Base-by-base conservation (phyloP, 2,888 invertebrate genomes). In the Lysandra coridon region DNA sequence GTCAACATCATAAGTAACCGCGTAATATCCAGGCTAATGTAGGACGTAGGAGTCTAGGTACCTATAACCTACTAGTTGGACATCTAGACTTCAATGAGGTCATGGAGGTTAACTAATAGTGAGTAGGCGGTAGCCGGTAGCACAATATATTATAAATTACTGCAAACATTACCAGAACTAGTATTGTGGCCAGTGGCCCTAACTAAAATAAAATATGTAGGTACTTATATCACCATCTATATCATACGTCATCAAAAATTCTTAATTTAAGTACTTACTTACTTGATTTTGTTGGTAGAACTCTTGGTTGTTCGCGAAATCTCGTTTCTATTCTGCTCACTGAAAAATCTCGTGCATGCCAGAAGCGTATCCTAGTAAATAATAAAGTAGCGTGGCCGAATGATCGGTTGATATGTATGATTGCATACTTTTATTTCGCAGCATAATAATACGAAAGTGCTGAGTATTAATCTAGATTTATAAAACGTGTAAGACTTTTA, bases 21-120 rank as follows among this genome's bases (percentile, higher is more conserved):
- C 17, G 14, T 17, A 17, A 57, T 57, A 33, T 30, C 64, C 64
- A 12, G 23, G 64, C 30, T 14, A 69, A 5, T 62, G n/a, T 62
- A n/a, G 33, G 69, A 12, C 14, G 44, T 30, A 3, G 23, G 23
- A 53, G 14, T 53, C 12, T 62, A 64, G 62, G n/a, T 37, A 37
- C 1, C 4, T 23, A 23, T 23, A 23, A 23, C 23, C 23, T 10
- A n/a, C 3, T 7, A 64, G 10, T 30, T 23, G 64, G 10, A 23
- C 57, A 17, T 57, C 12, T 64, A 75, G 75, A n/a, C 23, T 75
- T 14, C 49, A 53, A 30, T 75, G 53, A 75, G 49, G 23, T 75
- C 44, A 75, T 23, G 30, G 75, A 75, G 44, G 75, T 75, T n/a
- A 75, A 75, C 10, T 75, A n/a, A 33, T 33, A 69, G 14, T 33